A percentile compares a stretch with the other conserved stretches of the same genome.
Evolutionary conservation across 2,797 vertebrate species (phyloP).

Genomic region (Synaphobranchus kaupii): DNA sequence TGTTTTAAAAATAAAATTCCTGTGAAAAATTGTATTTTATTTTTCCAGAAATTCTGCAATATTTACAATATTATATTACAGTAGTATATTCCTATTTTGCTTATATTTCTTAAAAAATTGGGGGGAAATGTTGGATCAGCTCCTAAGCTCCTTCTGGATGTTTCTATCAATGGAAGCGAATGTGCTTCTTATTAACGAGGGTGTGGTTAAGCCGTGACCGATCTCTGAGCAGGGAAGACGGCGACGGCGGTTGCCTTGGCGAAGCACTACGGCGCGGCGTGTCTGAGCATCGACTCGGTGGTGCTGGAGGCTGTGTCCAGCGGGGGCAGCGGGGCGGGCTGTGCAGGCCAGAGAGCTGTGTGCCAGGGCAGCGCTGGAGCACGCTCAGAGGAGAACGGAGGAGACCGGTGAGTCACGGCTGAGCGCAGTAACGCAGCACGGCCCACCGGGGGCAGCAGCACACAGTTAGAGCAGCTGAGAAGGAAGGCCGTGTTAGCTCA

Average conservation of each 20-base stretch:
- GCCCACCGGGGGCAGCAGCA: neutral
- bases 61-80: no score
- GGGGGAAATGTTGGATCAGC: no score
- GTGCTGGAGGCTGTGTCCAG: constrained; percentile 74
- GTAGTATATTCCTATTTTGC: no score
- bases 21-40: no score
- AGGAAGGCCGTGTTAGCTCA: neutral
- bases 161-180: no score
- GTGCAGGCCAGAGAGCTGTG: constrained; percentile 75
- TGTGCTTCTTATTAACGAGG: no score
- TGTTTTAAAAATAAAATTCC: no score
- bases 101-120: no score
- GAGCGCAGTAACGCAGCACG: neutral
- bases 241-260: constrained; percentile 67
- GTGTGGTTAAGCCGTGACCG: neutral
- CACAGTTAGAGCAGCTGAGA: neutral
- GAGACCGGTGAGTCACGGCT: constrained; percentile 65
- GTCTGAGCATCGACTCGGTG: constrained; percentile 75
- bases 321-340: constrained; percentile 61
- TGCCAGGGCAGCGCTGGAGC: constrained; percentile 62
- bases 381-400: constrained; percentile 54
- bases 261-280: constrained; percentile 68
- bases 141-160: no score
- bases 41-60: no score
- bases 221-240: constrained; percentile 71